These are phyloP conservation scores for Pelmatolapia mariae DNA, from an alignment of 2,113 vertebrate species.

Conservation along the genomic window DNA sequence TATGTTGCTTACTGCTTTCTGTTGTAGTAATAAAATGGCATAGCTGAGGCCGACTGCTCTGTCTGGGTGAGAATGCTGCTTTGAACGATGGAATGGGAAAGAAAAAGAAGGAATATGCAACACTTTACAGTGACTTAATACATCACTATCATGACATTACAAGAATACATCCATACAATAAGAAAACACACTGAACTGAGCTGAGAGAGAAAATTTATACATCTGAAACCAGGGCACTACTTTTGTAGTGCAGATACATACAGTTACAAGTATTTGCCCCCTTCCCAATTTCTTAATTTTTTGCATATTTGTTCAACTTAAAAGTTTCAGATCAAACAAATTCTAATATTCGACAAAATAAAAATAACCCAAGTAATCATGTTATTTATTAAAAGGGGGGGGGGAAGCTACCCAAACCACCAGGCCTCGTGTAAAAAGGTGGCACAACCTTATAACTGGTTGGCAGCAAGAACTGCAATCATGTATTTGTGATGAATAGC, in stretches of 20 bases:
- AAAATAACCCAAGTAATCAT: neutral
- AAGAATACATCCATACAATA: conserved; percentile 12
- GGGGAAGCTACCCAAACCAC: neutral
- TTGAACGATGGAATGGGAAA: conserved; percentile 37
- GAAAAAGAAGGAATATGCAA: conserved; percentile 12
- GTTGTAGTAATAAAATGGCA: neutral
- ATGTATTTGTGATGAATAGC: neutral
- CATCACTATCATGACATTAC: conserved; percentile 3
- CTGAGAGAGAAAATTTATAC: neutral
- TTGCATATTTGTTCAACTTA: neutral
- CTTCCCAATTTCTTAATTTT: neutral
- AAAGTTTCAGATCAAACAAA: neutral
- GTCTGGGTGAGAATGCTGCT: conserved; percentile 54
- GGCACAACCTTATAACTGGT: neutral
- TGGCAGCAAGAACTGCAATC: neutral
- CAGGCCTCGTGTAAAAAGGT: neutral
- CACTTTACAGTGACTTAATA: conserved; percentile 7
- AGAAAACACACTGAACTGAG: conserved; percentile 2
- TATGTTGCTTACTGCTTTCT: neutral
- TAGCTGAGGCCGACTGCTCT: neutral
- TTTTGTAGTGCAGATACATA: neutral
- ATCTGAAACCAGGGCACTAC: conserved; percentile 19
- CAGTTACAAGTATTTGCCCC: neutral
- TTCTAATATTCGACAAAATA: neutral
- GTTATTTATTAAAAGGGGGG: too few species aligned